phyloP scores from a whole-genome alignment of 2,888 invertebrate species.

The Cephus nigrinus region DNA sequence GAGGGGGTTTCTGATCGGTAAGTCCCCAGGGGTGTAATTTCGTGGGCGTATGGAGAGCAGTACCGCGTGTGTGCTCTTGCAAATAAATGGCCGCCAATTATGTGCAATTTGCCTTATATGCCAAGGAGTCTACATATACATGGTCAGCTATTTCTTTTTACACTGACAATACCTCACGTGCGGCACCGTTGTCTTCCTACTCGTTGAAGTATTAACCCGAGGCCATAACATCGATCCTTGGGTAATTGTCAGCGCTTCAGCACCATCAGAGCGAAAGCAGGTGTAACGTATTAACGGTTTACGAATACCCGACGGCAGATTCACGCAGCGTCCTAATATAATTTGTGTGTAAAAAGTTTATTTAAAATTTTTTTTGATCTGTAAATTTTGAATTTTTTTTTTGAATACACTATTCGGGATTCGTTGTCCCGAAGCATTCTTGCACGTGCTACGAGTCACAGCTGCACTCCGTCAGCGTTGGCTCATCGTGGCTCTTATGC shows the following conservation, averaged over 20 bases:
- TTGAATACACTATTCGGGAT: not conserved
- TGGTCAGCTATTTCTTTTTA: slow-evolving; percentile 30
- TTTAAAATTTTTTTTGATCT: not conserved
- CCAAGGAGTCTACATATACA: slow-evolving; percentile 31
- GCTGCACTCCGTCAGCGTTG: slow-evolving; percentile 15
- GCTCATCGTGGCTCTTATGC: not conserved
- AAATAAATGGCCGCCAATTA: slow-evolving; percentile 61
- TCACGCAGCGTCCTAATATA: not conserved
- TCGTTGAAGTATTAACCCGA: slow-evolving; percentile 42
- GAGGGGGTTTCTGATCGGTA: not conserved
- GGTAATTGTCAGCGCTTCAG: slow-evolving; percentile 64
- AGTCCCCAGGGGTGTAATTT: slow-evolving; percentile 46
- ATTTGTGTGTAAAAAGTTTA: not conserved
- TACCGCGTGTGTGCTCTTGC: slow-evolving; percentile 46
- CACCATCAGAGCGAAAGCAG: slow-evolving; percentile 50
- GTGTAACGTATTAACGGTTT: slow-evolving; percentile 52
- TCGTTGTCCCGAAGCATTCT: not conserved
- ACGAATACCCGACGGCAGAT: slow-evolving; percentile 34
- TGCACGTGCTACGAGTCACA: slow-evolving; percentile 13
- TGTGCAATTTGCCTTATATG: slow-evolving; percentile 58
- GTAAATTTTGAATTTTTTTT: not conserved
- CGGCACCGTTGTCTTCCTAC: slow-evolving; percentile 39
- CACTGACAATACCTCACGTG: slow-evolving; percentile 26
- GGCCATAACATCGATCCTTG: slow-evolving; percentile 62
- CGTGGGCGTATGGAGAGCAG: slow-evolving; percentile 55